Evolutionary conservation across 1,140 invertebrate genomes (phyloP), one percentile per base, ranked within the genome.

Genomic region (Phortica variegata): DNA sequence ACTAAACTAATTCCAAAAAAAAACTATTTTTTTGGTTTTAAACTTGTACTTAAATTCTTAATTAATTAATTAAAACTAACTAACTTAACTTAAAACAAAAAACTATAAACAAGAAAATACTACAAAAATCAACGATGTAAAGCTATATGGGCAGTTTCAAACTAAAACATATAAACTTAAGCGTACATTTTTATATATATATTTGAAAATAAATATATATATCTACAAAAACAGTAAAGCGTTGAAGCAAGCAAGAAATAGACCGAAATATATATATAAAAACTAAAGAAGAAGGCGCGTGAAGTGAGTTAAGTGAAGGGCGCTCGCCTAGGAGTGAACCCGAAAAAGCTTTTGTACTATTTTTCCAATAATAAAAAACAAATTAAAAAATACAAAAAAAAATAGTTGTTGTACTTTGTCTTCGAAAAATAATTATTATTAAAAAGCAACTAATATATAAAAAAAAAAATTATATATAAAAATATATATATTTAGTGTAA

Each of bases 381-480:
- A 47, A 52, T 58, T 56, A 56, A 49, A 43, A 52, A 34, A 38
- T 18, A 51, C 47, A 51, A 52, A 49, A 34, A 47, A 26, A 49
- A 58, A 53, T 71, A 71, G 66, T 71, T 71, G 66, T 71, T 71
- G 66, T 71, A 71, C 66, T 71, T 71, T 71, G 60, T 71, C 61
- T 62, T 44, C 21, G n/a, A n/a, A 44, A 36, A n/a, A n/a, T n/a
- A 20, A 34, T 33, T 13, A 44, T 3, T 57, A 66, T 49, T 17
- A 66, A 60, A 52, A 51, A 41, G 33, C 31, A 41, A 56, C n/a
- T 43, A 47, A 20, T 42, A 37, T 43, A 38, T 52, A 49, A 46
- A 47, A 55, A 52, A 33, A 43, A 48, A 55, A 51, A 47, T n/a
- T 16, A 43, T 48, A 49, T 54, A 47, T 15, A 40, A 44, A 55